Percentiles rank a stretch among this genome's conserved stretches.
phyloP scores from a whole-genome alignment of 1,140 invertebrate genomes.

The Trichonephila clavata region DNA sequence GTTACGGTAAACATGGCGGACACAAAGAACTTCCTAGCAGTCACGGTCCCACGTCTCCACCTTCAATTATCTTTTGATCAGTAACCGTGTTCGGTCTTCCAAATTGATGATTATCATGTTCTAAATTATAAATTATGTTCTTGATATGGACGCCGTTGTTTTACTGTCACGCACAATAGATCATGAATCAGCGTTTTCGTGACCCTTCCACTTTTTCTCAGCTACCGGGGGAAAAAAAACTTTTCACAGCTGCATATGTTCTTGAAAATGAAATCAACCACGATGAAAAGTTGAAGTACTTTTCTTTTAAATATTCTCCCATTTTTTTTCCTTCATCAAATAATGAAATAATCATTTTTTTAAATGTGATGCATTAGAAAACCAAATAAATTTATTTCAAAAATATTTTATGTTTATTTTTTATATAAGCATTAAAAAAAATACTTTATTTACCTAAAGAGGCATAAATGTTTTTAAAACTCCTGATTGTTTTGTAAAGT shows the following conservation, averaged over 20 bases:
- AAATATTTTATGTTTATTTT: too few relatives aligned
- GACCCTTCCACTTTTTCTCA: constrained; percentile 7
- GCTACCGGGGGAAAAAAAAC: not conserved
- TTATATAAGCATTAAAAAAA: too few relatives aligned
- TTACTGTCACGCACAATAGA: constrained; percentile 27
- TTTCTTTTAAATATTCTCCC: too few relatives aligned
- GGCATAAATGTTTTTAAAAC: too few relatives aligned
- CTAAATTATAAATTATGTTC: constrained; percentile 22
- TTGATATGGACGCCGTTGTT: constrained; percentile 26
- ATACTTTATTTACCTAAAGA: too few relatives aligned
- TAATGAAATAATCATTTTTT: too few relatives aligned
- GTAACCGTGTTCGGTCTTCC: constrained; percentile 5
- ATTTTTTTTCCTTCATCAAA: too few relatives aligned
- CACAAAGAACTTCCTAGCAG: not conserved
- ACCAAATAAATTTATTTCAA: too few relatives aligned
- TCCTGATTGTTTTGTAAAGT: too few relatives aligned
- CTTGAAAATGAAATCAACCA: not conserved
- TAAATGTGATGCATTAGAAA: too few relatives aligned
- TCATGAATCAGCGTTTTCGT: constrained; percentile 8
- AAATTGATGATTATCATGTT: constrained; percentile 39
- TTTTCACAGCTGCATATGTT: not conserved
- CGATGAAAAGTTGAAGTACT: not conserved
- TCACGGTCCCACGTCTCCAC: constrained; percentile 5
- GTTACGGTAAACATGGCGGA: not conserved
- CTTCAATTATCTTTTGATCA: constrained; percentile 9